A percentile compares a stretch with the other conserved stretches of the same genome.
Conservation (phyloP, 2,113 vertebrate species). For the Pardalotus punctatus region DNA sequence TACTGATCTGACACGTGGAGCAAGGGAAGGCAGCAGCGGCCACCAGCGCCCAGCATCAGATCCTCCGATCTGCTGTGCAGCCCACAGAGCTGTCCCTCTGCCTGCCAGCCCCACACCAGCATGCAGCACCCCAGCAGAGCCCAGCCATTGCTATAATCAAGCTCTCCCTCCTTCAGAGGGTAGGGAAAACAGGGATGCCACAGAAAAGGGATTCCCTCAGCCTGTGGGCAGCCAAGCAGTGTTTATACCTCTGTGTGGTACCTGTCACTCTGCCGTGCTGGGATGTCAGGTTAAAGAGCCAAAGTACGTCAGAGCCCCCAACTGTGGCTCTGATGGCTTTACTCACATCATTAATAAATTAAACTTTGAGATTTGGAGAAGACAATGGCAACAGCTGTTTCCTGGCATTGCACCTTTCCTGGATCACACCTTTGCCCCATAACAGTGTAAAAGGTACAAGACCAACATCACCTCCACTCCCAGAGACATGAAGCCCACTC, state of each 20-base stretch:
- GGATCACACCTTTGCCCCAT: neutral
- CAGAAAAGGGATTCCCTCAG: neutral
- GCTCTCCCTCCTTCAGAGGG: neutral
- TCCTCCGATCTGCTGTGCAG: rapidly evolving
- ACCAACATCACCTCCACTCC: neutral
- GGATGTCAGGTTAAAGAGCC: neutral
- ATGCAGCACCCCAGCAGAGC: neutral
- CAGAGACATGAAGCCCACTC: neutral
- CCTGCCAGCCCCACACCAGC: neutral
- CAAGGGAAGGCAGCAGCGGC: rapidly evolving
- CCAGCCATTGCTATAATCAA: neutral
- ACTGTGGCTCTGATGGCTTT: neutral
- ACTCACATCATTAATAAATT: neutral
- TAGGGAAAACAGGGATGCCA: neutral
- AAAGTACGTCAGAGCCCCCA: neutral
- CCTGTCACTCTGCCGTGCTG: neutral
- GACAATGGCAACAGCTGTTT: neutral
- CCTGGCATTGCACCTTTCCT: neutral
- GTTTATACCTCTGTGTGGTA: neutral
- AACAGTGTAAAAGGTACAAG: rapidly evolving
- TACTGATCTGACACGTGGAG: constrained; percentile 14
- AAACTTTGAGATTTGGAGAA: neutral
- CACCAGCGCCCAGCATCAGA: neutral
- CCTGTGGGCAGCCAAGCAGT: neutral
- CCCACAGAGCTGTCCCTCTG: neutral